Evolutionary conservation across 1,140 invertebrate genomes (phyloP).

Genomic region (Tetranychus cinnabarinus): DNA sequence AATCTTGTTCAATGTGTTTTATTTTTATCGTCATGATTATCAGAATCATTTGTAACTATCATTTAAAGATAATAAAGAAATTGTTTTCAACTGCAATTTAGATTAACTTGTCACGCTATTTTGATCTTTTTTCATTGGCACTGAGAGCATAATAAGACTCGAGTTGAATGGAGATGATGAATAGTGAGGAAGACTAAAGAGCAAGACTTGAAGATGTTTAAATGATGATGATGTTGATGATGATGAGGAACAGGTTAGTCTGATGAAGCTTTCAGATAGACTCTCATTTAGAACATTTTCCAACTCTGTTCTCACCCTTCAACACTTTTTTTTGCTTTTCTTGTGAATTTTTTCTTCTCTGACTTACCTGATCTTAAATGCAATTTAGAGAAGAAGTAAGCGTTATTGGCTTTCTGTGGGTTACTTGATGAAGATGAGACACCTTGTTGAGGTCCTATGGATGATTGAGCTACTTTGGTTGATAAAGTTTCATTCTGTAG

Average conservation of each 20-base stretch:
- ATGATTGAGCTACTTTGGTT: conserved; percentile 29
- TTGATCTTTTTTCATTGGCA: too few species aligned
- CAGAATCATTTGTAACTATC: too few species aligned
- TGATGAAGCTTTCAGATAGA: background rate
- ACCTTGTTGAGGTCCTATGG: background rate
- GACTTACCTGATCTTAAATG: conserved; percentile 50
- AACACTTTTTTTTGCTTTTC: background rate
- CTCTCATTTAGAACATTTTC: background rate
- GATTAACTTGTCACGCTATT: too few species aligned
- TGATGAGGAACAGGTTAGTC: background rate
- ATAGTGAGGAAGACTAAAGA: background rate
- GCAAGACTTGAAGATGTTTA: background rate
- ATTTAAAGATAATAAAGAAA: too few species aligned
- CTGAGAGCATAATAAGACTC: too few species aligned
- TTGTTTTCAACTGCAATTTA: too few species aligned
- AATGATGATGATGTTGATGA: background rate
- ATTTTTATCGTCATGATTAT: too few species aligned
- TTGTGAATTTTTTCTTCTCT: background rate
- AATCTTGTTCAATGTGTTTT: too few species aligned
- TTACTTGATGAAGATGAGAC: conserved; percentile 31
- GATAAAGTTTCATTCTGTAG: conserved; percentile 75
- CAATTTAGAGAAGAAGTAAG: conserved; percentile 85
- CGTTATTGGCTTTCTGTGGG: conserved; percentile 52
- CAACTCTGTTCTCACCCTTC: background rate
- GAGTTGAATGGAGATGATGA: background rate